Percentiles rank a stretch among this genome's conserved stretches.
Evolutionary conservation across 2,888 invertebrate species (phyloP).

Genomic region (Harmothoe impar): DNA sequence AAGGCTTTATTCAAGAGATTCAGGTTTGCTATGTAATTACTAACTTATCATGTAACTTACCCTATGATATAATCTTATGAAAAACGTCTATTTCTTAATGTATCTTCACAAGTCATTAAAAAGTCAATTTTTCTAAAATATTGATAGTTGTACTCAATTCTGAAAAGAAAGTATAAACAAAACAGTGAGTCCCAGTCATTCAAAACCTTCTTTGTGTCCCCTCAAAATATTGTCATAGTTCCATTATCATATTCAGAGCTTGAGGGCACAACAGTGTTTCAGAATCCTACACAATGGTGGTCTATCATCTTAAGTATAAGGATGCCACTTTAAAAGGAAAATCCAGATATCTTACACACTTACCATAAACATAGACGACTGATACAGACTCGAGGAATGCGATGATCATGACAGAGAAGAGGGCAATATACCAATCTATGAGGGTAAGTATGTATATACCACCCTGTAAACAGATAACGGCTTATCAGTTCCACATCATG

Average conservation of each 20-base stretch:
- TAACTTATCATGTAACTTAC: too few species aligned
- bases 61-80: too few species aligned
- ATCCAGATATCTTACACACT: neutral
- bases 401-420: constrained; percentile 32
- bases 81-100: too few species aligned
- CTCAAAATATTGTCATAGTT: neutral
- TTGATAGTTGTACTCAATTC: neutral
- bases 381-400: constrained; percentile 25
- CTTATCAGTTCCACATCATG: too few species aligned
- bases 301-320: neutral
- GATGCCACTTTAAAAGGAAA: neutral
- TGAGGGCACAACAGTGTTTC: too few species aligned
- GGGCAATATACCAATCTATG: constrained; percentile 35
- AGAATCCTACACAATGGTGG: too few species aligned
- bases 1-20: too few species aligned
- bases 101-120: neutral
- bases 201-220: too few species aligned
- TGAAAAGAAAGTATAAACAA: too few species aligned
- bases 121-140: neutral
- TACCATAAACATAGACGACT: constrained; percentile 57
- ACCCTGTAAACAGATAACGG: constrained; percentile 20
- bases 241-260: too few species aligned
- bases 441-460: constrained; percentile 54
- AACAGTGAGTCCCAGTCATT: neutral
- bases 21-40: too few species aligned